A percentile compares a stretch with the other conserved stretches of the same genome.
Conservation (phyloP, 1,140 invertebrate genomes). For the Neodiprion pinetum region DNA sequence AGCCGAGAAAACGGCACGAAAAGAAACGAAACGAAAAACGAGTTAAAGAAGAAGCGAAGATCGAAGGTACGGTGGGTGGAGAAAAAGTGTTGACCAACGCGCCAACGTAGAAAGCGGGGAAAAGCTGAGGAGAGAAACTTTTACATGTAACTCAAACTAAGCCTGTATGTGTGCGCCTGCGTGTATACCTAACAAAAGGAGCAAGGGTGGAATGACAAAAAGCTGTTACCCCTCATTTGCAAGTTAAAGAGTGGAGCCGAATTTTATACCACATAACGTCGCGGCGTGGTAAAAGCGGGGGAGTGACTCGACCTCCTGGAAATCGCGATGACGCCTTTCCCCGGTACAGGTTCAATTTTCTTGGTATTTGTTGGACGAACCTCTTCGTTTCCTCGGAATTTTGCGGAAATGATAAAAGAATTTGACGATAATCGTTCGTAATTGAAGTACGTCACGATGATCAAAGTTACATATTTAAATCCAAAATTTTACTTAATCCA, state of each 20-base stretch:
- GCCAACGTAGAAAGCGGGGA: not conserved
- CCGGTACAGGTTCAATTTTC: no score
- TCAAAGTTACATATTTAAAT: no score
- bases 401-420: no score
- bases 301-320: not conserved
- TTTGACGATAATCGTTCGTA: no score
- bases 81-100: not conserved
- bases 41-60: not conserved
- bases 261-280: not conserved
- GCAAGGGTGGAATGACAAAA: not conserved
- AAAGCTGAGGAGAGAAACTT: not conserved
- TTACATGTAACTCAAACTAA: not conserved
- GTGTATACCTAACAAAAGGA: not conserved
- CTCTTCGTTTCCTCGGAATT: no score
- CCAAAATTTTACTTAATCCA: no score
- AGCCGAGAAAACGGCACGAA: not conserved
- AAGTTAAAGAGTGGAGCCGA: constrained; percentile 2
- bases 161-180: not conserved
- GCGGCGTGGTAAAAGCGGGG: not conserved
- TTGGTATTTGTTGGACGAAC: no score
- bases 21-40: not conserved
- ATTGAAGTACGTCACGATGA: no score
- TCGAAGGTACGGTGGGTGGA: not conserved
- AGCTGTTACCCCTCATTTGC: constrained; percentile 6
- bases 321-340: no score